phyloP scores from a whole-genome alignment of 2,797 vertebrate species.

The Botia kubotai region DNA sequence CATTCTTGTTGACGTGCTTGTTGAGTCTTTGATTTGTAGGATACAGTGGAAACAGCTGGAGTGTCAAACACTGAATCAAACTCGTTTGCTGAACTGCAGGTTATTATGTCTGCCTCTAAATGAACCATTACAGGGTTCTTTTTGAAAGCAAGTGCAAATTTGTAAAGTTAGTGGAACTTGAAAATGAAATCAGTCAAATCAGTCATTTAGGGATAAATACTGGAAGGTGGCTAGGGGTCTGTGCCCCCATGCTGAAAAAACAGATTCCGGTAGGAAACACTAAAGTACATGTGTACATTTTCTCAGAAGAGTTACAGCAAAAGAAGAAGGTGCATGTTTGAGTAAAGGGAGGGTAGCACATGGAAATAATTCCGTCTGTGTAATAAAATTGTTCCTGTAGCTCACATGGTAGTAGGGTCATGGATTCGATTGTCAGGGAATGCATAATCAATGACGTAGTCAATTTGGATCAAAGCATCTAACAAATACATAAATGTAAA shows the following conservation, averaged over 20 bases:
- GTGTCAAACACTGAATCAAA: neutral
- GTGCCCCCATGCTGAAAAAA: neutral
- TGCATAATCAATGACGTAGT: too few relatives aligned
- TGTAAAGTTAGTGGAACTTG: constrained; percentile 1
- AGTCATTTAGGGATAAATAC: constrained; percentile 3
- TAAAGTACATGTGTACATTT: neutral
- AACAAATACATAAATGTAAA: too few relatives aligned
- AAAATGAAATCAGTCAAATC: constrained; percentile 1
- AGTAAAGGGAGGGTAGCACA: neutral
- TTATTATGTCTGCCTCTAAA: constrained; percentile 9
- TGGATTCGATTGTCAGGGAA: too few relatives aligned
- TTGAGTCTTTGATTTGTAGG: neutral
- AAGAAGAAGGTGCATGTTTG: neutral
- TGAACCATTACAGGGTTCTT: neutral
- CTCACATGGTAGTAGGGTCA: too few relatives aligned
- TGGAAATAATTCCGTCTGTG: neutral
- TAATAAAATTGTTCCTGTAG: too few relatives aligned
- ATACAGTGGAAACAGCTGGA: neutral
- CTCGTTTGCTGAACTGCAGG: neutral
- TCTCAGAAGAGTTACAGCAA: neutral
- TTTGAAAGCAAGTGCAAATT: neutral
- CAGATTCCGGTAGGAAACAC: neutral
- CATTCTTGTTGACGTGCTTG: neutral
- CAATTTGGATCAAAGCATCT: too few relatives aligned
- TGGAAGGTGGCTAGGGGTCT: neutral